Evolutionary conservation across 2,888 invertebrate species (phyloP).

Genomic region (Mesoligia furuncula): DNA sequence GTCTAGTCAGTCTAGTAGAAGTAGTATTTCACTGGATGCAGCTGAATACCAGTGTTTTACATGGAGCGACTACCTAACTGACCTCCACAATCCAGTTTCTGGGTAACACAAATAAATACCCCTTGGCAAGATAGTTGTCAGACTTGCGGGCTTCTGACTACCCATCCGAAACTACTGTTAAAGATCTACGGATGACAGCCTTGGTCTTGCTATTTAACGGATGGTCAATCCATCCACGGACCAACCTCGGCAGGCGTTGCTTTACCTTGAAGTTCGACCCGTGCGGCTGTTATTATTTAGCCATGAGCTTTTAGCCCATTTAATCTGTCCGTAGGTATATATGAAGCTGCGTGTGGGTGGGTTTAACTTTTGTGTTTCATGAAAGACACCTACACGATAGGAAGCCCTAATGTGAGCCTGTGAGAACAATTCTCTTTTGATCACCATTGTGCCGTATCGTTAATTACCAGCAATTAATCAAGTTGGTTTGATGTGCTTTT

Average conservation of each 20-base stretch:
- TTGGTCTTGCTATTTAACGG: neutral
- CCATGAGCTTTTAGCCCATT: neutral
- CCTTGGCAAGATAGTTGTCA: neutral
- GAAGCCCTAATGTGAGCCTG: slow-evolving; percentile 18
- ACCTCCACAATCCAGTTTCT: no score
- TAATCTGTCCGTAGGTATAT: neutral
- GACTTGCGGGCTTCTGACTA: neutral
- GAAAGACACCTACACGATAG: slow-evolving; percentile 33
- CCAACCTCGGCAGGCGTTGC: neutral
- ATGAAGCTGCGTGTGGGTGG: neutral
- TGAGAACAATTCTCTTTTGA: slow-evolving; percentile 49
- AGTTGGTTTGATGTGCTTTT: slow-evolving; percentile 30
- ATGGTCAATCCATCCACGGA: neutral
- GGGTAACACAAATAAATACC: no score
- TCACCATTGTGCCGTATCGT: slow-evolving; percentile 29
- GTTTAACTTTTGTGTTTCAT: slow-evolving; percentile 9
- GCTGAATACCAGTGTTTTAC: no score
- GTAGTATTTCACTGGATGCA: no score
- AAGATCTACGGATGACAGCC: neutral
- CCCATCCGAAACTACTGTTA: neutral
- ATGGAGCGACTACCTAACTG: no score
- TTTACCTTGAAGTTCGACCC: neutral
- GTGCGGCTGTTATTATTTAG: neutral
- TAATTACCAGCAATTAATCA: slow-evolving; percentile 40
- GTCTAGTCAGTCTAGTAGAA: no score